Base-by-base conservation (phyloP, 2,888 invertebrate species). In the Acanthopleura granulata region DNA sequence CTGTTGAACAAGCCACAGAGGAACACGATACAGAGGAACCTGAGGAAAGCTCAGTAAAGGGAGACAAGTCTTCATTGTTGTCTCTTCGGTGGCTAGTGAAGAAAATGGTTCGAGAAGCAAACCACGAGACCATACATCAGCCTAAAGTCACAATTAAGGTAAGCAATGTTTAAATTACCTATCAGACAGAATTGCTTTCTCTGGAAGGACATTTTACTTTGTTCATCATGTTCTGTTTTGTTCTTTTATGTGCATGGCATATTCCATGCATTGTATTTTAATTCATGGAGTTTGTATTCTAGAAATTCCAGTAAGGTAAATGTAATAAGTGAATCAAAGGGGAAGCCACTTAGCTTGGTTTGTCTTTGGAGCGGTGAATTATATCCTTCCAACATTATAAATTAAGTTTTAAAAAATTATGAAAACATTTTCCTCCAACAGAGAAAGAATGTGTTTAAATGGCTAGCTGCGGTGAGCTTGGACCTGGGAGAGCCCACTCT, bases 361-460 rank as follows among this genome's bases (percentile, higher is more conserved):
- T 40, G 3, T 40, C 9, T 40, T 40, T 6, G 40, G 3, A 9
- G 40, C 9, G 40, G 40, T 40, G 40, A 40, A 40, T 40, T 3
- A 40, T 40, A 40, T 40, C 3, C 40, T 9, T 6, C 4, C 40
- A 3, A 40, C 40, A 40, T 40, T 40, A n/a, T n/a, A n/a, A n/a
- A n/a, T n/a, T n/a, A n/a, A n/a, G 40, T 40, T 40, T 40, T 6
- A 40, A 40, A 40, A 61, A 61, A 22, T 50, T 73, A 6, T 40
- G 3, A 40, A 40, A 40, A 72, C 18, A 25, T 71, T 73, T 76
- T 82, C 78, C 79, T 74, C 77, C 91, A 92, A 0, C 90, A 96
- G 95, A 93, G 97, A 81, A 93, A 93, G 51, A 93, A 95, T 84
- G 93, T 95, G 70, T 96, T 97, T 86, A 95, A 95, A 82, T 96